Base-by-base conservation (phyloP, 2,888 invertebrate species). In the Eurois occulta region DNA sequence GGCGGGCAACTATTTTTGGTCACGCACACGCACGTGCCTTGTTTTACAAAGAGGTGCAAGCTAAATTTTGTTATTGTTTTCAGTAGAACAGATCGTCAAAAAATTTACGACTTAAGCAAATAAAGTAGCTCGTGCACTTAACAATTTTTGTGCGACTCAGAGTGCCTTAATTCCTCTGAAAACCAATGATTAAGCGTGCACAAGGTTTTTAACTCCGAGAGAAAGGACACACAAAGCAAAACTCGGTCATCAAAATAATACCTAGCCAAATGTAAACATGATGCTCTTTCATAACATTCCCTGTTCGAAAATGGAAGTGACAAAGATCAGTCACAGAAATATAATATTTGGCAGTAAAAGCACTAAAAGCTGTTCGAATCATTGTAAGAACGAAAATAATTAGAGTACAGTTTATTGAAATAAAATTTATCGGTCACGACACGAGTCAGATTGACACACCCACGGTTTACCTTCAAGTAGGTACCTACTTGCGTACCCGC, bases 161-260 rank as follows among this genome's bases (percentile, higher is more conserved):
- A 64, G 18, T 62, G 41, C 18, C 16, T 38, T 72, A 52, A 52
- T 79, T 35, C 62, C 2, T 70, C 28, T 80, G 67, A 81, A 74
- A 81, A 62, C 46, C 10, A 81, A 80, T 70, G 32, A 84, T 68
- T 68, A 65, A 81, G 6, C 71, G 1, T 35, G 32, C 48, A 70
- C 82, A 85, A 82, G 82, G 85, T 74, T 55, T 79, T 43, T 58
- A 71, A 58, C n/a, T 64, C 64, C 28, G 13, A 82, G 75, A 81
- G 72, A 83, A 83, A 81, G 82, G 75, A 65, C 35, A 32, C n/a
- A 72, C 66, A 80, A 58, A 67, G 10, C 52, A 55, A 81, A 85
- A 75, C 75, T 81, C 60, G 81, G 81, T 55, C 60, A 72, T 55
- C 60, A 72, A 85, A 83, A 72, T 85, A 68, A 52, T 38, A 52